Percentiles rank a stretch among this genome's conserved stretches.
phyloP scores from a whole-genome alignment of 2,888 invertebrate species.

The Sceliomorpha sp. region DNA sequence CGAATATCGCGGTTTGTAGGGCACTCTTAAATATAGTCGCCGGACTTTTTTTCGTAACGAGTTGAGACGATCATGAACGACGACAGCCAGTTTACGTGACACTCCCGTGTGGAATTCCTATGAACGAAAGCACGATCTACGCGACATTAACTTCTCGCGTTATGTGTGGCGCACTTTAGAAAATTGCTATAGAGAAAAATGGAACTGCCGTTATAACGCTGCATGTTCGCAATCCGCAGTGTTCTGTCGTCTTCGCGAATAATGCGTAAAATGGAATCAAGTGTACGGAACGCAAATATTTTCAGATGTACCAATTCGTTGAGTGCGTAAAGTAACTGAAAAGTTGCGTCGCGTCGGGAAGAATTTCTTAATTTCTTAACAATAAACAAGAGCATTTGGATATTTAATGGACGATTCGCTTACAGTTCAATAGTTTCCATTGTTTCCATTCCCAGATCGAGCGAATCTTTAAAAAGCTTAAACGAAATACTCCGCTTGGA shows the following conservation, averaged over 20 bases:
- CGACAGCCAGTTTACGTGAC: slow-evolving; percentile 29
- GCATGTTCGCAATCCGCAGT: slow-evolving; percentile 14
- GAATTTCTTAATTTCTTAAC: too few relatives aligned
- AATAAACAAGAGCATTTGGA: too few relatives aligned
- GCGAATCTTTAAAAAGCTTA: too few relatives aligned
- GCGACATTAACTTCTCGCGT: slow-evolving; percentile 42
- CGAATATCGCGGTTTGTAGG: slow-evolving; percentile 37
- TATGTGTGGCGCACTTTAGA: slow-evolving; percentile 44
- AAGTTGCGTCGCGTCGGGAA: too few relatives aligned
- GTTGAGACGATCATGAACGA: slow-evolving; percentile 25
- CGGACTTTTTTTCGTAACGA: slow-evolving; percentile 23
- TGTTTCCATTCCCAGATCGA: too few relatives aligned
- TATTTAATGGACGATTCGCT: too few relatives aligned
- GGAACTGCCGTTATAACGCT: slow-evolving; percentile 23
- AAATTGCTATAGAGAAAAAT: slow-evolving; percentile 49
- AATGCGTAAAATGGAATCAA: slow-evolving; percentile 25
- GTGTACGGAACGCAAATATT: too few relatives aligned
- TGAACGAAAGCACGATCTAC: slow-evolving; percentile 33
- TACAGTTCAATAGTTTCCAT: too few relatives aligned
- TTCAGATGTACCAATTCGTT: too few relatives aligned
- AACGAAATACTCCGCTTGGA: too few relatives aligned
- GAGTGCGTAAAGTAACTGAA: too few relatives aligned
- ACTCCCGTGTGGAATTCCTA: slow-evolving; percentile 28
- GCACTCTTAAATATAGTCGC: slow-evolving; percentile 36
- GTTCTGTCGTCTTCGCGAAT: slow-evolving; percentile 10